These are phyloP conservation scores for Sebastes vulpes DNA, from an alignment of 2,797 vertebrate species.

Conservation along the genomic window DNA sequence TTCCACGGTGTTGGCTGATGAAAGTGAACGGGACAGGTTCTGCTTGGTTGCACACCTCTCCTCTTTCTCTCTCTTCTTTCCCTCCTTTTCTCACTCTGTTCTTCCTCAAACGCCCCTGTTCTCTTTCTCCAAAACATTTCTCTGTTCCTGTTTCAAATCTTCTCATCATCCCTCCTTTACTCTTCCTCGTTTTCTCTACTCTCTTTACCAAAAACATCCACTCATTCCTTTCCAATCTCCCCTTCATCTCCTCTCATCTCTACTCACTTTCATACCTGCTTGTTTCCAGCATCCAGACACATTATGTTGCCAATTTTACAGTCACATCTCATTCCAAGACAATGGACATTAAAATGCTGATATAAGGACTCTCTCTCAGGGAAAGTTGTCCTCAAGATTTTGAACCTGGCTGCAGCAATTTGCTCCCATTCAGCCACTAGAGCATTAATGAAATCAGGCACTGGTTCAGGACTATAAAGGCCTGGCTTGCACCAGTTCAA, in stretches of 20 bases:
- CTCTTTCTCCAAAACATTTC: slow-evolving; percentile 29
- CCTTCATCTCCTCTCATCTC: slow-evolving; percentile 5
- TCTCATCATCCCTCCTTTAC: slow-evolving; percentile 25
- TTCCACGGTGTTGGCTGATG: slow-evolving; percentile 84
- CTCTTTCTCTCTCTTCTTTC: slow-evolving; percentile 23
- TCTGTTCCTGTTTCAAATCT: slow-evolving; percentile 39
- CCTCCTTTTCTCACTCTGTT: slow-evolving; percentile 32
- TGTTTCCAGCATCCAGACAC: not conserved
- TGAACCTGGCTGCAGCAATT: not conserved
- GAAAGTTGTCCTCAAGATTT: not conserved
- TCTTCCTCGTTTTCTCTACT: not conserved
- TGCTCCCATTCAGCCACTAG: not conserved
- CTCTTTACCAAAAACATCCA: slow-evolving; percentile 36
- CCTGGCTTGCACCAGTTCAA: not conserved
- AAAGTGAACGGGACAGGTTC: slow-evolving; percentile 84
- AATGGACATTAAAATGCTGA: not conserved
- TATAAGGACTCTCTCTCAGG: not conserved
- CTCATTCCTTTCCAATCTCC: slow-evolving; percentile 18
- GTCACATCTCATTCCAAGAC: not conserved
- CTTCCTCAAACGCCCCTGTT: slow-evolving; percentile 24
- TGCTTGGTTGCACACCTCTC: slow-evolving; percentile 79
- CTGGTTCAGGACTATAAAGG: not conserved
- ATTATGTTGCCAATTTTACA: not conserved
- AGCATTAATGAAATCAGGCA: not conserved
- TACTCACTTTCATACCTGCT: slow-evolving; percentile 2